Percentiles rank a stretch among this genome's conserved stretches.
These are phyloP conservation scores for Yponomeuta evonymella DNA, from an alignment of 2,888 invertebrate species.

Conservation along the genomic window DNA sequence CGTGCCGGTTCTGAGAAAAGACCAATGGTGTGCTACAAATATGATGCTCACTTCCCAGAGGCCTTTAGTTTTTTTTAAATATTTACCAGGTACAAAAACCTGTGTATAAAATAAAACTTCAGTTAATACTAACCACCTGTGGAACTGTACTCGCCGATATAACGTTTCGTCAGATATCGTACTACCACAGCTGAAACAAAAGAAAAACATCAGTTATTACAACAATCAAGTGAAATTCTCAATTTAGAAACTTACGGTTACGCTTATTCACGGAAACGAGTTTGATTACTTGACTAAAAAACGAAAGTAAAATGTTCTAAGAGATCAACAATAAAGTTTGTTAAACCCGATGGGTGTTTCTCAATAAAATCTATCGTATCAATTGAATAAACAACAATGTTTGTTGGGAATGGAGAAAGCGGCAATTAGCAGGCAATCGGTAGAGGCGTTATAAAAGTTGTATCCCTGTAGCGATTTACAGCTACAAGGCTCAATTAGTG, in stretches of 20 bases:
- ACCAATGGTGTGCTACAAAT: neutral
- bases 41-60: neutral
- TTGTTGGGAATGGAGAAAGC: constrained; percentile 59
- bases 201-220: constrained; percentile 29
- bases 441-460: constrained; percentile 67
- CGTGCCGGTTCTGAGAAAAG: neutral
- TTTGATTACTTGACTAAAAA: constrained; percentile 35
- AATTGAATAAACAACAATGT: constrained; percentile 44
- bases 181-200: constrained; percentile 85
- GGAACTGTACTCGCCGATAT: constrained; percentile 88
- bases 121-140: constrained; percentile 79
- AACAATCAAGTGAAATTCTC: too few species aligned
- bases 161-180: constrained; percentile 85
- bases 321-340: neutral
- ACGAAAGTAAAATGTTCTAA: neutral
- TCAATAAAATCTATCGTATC: constrained; percentile 43
- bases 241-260: neutral
- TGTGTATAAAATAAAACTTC: constrained; percentile 9
- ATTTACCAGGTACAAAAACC: neutral
- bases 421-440: constrained; percentile 61
- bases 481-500: constrained; percentile 68
- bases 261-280: constrained; percentile 28
- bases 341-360: constrained; percentile 21
- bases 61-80: neutral
- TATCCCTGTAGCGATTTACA: constrained; percentile 59